Percentiles rank a stretch among this genome's conserved stretches.
Conservation (phyloP, 2,888 invertebrate species). For the Diaperis boleti region DNA sequence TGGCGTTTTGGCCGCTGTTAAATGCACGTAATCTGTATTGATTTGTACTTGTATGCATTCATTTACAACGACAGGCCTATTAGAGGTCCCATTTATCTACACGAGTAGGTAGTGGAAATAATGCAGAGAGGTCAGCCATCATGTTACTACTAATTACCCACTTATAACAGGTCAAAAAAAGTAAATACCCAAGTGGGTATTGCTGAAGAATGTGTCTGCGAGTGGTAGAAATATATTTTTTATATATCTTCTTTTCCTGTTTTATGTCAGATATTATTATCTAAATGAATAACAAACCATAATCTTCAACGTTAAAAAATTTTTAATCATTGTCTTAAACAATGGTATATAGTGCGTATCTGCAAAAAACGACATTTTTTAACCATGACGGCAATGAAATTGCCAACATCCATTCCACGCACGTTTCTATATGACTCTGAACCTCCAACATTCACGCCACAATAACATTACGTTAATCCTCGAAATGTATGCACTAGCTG, state of each 20-base stretch:
- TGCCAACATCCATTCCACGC: conserved; percentile 27
- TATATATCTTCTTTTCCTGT: too few relatives aligned
- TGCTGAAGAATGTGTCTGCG: too few relatives aligned
- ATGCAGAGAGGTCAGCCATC: not conserved
- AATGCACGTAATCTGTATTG: conserved; percentile 61
- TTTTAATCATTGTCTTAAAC: too few relatives aligned
- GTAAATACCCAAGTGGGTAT: too few relatives aligned
- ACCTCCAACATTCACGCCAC: conserved; percentile 36
- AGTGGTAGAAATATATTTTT: too few relatives aligned
- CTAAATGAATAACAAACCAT: too few relatives aligned
- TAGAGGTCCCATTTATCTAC: conserved; percentile 18
- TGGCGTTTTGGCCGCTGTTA: conserved; percentile 55
- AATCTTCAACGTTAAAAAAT: too few relatives aligned
- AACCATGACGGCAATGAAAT: conserved; percentile 11
- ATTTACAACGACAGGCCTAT: conserved; percentile 30
- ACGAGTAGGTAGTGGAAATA: conserved; percentile 3
- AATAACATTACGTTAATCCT: conserved; percentile 53
- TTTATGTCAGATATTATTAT: too few relatives aligned
- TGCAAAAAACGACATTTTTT: too few relatives aligned
- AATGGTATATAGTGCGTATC: too few relatives aligned
- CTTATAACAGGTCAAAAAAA: too few relatives aligned
- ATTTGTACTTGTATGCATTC: conserved; percentile 54
- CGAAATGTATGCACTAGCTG: conserved; percentile 53
- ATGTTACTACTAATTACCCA: too few relatives aligned
- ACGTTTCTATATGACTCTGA: conserved; percentile 25